A percentile compares a stretch with the other conserved stretches of the same genome.
These are phyloP conservation scores for Poecilus cupreus DNA, from an alignment of 2,888 invertebrate genomes.

Conservation along the genomic window DNA sequence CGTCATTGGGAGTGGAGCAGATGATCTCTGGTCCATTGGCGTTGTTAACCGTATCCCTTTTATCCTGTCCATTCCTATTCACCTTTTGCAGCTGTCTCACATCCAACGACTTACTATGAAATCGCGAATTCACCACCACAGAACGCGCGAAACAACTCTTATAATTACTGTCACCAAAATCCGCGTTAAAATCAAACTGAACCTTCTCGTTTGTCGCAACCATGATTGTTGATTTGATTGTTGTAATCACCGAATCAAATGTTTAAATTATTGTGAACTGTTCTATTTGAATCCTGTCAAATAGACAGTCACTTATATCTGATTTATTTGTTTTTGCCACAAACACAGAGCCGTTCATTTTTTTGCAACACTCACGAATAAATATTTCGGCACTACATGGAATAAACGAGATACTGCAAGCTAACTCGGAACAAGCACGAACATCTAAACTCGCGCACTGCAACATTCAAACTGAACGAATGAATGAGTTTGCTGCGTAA, in stretches of 20 bases:
- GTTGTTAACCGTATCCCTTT: conserved; percentile 40
- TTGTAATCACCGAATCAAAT: conserved; percentile 52
- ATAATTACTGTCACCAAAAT: conserved; percentile 68
- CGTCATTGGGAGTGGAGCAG: conserved; percentile 54
- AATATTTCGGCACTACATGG: background rate
- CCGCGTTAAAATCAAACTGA: conserved; percentile 66
- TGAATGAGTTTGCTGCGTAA: conserved; percentile 35
- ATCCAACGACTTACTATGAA: conserved; percentile 64
- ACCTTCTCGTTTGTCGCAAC: conserved; percentile 58
- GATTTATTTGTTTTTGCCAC: background rate
- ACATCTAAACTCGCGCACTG: background rate
- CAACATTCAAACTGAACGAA: conserved; percentile 50
- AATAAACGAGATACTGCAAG: background rate
- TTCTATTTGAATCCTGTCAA: conserved; percentile 54
- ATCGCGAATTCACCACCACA: conserved; percentile 70
- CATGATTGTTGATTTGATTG: conserved; percentile 61
- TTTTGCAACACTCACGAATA: conserved; percentile 2
- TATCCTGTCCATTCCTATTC: conserved; percentile 40
- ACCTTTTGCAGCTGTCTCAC: conserved; percentile 61
- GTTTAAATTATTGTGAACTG: conserved; percentile 54
- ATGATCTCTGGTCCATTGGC: conserved; percentile 19
- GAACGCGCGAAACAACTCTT: conserved; percentile 71
- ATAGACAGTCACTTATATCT: conserved; percentile 38
- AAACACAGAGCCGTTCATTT: conserved; percentile 35
- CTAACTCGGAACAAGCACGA: background rate